Base-by-base conservation (phyloP, 2,113 vertebrate genomes). In the Atlantisia rogersi region DNA sequence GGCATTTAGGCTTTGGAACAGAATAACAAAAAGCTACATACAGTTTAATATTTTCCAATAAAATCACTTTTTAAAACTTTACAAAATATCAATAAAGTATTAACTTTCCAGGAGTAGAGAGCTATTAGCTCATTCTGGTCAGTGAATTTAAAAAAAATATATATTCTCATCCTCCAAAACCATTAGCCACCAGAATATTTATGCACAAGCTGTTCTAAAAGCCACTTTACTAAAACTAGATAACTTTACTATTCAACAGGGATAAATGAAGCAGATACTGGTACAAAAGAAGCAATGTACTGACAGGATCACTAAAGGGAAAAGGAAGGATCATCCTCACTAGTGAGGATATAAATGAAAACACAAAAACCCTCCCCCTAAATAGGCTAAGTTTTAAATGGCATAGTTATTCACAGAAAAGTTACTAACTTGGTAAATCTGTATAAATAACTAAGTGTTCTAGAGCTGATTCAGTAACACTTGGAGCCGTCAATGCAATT, bases 391-490 rank as follows among this genome's bases (percentile, higher is more conserved):
- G 59, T 92, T 95, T 95, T 80, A 93, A 97, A 91, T 59, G 48
- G 31, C 42, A 53, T 44, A 83, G 93, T 96, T 97, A 87, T 67
- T 96, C 83, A 93, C 63, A 40, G 76, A 86, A 94, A 97, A 97
- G 94, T 90, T 91, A 78, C 94, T 83, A 93, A 85, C 83, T 94
- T 29, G 92, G 82, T 94, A 96, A 95, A 97, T 96, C 95, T 89
- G 58, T 83, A 50, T 86, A 96, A 97, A 97, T 95, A 97, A 93
- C 82, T 31, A 75, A 94, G 87, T 94, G 90, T 84, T 91, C 81
- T 67, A 53, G 48, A 82, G 92, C 88, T 94, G 95, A 95, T 96
- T 92, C 95, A 95, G 86, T 91, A 96, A 80, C 62, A 80, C 71
- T 94, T 76, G 46, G 50, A 96, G 76, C 28, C 24, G 4, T 13